Percentiles rank a stretch among this genome's conserved stretches.
Evolutionary conservation across 1,140 invertebrate genomes (phyloP).

Genomic region (Cherax quadricarinatus): DNA sequence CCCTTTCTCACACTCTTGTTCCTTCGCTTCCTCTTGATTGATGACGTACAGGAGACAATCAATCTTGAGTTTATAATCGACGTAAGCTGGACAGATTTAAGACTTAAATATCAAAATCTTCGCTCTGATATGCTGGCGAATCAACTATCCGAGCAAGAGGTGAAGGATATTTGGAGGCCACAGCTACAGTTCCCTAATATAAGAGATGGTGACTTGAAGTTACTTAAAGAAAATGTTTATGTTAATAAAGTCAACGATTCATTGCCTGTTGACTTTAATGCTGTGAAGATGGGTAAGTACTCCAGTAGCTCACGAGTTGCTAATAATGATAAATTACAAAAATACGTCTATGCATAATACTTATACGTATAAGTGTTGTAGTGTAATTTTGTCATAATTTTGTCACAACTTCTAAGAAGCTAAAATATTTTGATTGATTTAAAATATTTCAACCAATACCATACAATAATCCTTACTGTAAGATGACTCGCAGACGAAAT

Average conservation of each 20-base stretch:
- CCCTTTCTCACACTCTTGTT: background rate
- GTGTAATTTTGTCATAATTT: too few species aligned
- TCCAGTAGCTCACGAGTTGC: too few species aligned
- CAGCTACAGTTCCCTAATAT: slow-evolving; percentile 1
- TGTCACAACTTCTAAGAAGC: too few species aligned
- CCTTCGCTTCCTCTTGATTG: slow-evolving; percentile 11
- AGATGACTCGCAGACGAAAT: too few species aligned
- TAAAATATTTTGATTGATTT: too few species aligned
- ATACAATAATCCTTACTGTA: background rate
- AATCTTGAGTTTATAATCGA: slow-evolving; percentile 27
- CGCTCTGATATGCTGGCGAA: slow-evolving; percentile 26
- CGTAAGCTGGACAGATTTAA: slow-evolving; percentile 40
- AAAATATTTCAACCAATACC: too few species aligned
- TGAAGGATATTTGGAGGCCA: slow-evolving; percentile 27
- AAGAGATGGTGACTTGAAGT: slow-evolving; percentile 26
- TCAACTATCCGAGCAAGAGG: background rate
- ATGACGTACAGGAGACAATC: slow-evolving; percentile 26
- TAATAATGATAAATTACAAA: too few species aligned
- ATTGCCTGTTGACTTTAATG: too few species aligned
- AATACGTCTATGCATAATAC: too few species aligned
- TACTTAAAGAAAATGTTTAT: slow-evolving; percentile 12
- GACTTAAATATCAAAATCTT: slow-evolving; percentile 49
- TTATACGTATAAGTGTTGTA: too few species aligned
- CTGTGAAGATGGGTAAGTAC: too few species aligned
- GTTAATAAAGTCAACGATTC: background rate